phyloP scores from a whole-genome alignment of 2,797 vertebrate species.

The Mus caroli region DNA sequence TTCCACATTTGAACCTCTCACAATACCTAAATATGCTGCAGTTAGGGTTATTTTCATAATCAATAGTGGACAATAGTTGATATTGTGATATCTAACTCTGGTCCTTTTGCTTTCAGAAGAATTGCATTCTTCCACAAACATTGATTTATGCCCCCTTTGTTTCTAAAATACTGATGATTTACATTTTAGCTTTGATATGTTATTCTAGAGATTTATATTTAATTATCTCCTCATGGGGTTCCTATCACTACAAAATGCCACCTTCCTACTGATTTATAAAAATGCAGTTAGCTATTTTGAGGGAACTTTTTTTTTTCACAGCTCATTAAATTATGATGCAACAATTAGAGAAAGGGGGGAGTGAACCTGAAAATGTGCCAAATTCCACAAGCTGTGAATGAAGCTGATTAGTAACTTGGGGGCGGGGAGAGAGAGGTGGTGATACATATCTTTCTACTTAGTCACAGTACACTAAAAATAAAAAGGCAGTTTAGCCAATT shows the following conservation, averaged over 20 bases:
- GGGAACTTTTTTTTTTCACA: not conserved
- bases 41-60: not conserved
- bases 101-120: slow-evolving; percentile 47
- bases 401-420: slow-evolving; percentile 64
- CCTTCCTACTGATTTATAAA: not conserved
- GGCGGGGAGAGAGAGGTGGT: not conserved
- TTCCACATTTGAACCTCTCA: not conserved
- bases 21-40: not conserved
- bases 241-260: not conserved
- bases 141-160: not conserved
- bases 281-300: slow-evolving; percentile 29
- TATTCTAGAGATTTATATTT: slow-evolving; percentile 29
- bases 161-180: not conserved
- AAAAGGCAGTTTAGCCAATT: not conserved
- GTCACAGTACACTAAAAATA: slow-evolving; percentile 58
- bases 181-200: slow-evolving; percentile 21
- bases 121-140: not conserved
- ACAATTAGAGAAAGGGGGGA: slow-evolving; percentile 36
- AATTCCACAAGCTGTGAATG: slow-evolving; percentile 76
- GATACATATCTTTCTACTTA: slow-evolving; percentile 70
- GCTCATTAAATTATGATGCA: slow-evolving; percentile 61
- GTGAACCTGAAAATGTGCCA: slow-evolving; percentile 53
- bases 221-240: not conserved
- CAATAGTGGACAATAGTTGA: not conserved
- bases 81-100: not conserved